Evolutionary conservation across 2,113 vertebrate genomes (phyloP), one percentile per base, ranked within the genome.

Genomic region (Hydropotes inermis): DNA sequence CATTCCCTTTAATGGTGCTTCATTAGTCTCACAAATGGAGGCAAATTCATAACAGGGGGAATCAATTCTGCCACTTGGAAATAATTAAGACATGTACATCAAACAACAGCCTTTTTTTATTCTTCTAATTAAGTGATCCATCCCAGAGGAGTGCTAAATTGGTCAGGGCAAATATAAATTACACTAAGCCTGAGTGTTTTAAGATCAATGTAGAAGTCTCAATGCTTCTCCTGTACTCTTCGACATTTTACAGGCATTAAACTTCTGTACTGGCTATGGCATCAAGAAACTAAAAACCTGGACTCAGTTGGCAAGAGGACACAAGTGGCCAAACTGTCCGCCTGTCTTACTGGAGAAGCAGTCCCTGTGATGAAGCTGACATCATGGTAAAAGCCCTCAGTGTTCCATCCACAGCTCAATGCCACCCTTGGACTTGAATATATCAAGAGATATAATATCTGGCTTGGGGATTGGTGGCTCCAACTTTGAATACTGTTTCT

Each of bases 11-110:
- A 98, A 98, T 54, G 15, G 87, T 61, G 23, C 92, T 47, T 98
- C 90, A 87, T 97, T 98, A 85, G 57, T 86, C 97, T 84, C 89
- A 87, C 87, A 98, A 98, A 98, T 94, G 55, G 97, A 98, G 58
- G 97, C 39, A 97, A 98, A 98, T 97, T 98, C 97, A 95, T 94
- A 94, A 93, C 43, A 19, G 60, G 61, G 97, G 55, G 98, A 98
- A 98, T 97, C 95, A 97, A 87, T 98, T 97, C 90, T 97, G 93
- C 70, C 86, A 90, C 97, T 98, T 98, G 95, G 93, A 98, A 98
- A 97, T 98, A 99, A 98, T 99, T 99, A 99, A 98, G 98, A 98
- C 87, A 98, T 84, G 97, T 96, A 98, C 97, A 97, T 99, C 98
- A 95, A 99, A 98, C 98, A 96, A 97, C 67, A 98, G 99, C 98